Base-by-base conservation (phyloP, 2,888 invertebrate genomes). In the Andrena trimmerana region DNA sequence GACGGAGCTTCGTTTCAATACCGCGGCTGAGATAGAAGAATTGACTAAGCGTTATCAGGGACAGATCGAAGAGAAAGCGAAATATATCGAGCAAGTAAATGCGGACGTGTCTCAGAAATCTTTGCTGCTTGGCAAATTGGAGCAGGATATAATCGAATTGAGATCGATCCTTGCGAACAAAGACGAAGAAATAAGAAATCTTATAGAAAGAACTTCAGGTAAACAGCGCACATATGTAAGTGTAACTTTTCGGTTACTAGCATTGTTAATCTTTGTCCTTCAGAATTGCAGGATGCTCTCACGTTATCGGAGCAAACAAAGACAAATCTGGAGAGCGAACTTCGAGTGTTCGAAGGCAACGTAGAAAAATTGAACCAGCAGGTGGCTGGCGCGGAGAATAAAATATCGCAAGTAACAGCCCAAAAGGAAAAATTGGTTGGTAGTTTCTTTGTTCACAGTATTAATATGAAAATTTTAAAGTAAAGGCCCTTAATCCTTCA, bases 341-440 rank as follows among this genome's bases (percentile, higher is more conserved):
- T 93, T 24, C 86, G 86, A 27, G 90, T 86, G 75, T 90, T 91
- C 33, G 92, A 93, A 79, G 86, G 83, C 1, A 90, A 91, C 36
- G 70, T 91, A 27, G 88, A 88, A 62, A 96, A 96, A 93, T 94
- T 95, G 31, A 95, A 95, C 88, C 94, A 96, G 33, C 96, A 96
- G 87, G 92, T 95, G 10, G 94, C 94, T 66, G 95, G 95, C 85
- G 93, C 95, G 10, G 94, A 95, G 86, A 95, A 96, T 89, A 96
- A 96, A 92, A 95, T 95, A 87, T 93, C 94, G 3, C 95, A 96
- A 84, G 90, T 96, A 69, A 94, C 94, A 81, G 95, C 94, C 63
- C 94, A 96, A 81, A 96, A 96, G 90, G 95, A 95, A 63, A 95
- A 96, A 89, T 93, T 96, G 74, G 93, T 93, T 66, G 54, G 90